Percentiles rank a stretch among this genome's conserved stretches.
These are phyloP conservation scores for Cyanoramphus novaezelandiae DNA, from an alignment of 2,113 vertebrate species.

Conservation along the genomic window DNA sequence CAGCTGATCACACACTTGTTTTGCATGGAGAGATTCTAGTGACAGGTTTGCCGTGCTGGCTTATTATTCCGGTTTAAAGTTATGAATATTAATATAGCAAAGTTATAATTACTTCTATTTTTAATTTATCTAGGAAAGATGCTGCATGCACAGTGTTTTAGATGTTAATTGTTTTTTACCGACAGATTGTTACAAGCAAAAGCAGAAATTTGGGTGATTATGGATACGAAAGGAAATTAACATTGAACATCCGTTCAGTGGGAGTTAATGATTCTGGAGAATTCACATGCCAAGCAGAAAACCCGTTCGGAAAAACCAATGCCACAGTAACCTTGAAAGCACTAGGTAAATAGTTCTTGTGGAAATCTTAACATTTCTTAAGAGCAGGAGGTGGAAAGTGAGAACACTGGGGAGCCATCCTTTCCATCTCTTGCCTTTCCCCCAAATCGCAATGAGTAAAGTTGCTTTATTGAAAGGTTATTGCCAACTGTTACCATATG, in stretches of 20 bases:
- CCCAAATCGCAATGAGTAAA: background rate
- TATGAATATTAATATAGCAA: conserved; percentile 80
- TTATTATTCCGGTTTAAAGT: conserved; percentile 77
- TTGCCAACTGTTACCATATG: background rate
- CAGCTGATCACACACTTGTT: conserved; percentile 50
- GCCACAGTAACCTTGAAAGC: conserved; percentile 88
- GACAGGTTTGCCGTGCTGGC: conserved; percentile 67
- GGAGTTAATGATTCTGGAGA: conserved; percentile 82
- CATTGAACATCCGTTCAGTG: conserved; percentile 79
- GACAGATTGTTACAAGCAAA: conserved; percentile 57
- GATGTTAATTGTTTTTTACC: conserved; percentile 78
- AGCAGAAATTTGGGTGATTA: conserved; percentile 75
- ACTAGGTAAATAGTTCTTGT: conserved; percentile 81
- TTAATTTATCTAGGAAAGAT: conserved; percentile 80
- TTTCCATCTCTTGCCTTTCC: background rate
- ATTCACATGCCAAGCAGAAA: conserved; percentile 89
- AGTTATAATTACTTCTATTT: conserved; percentile 83
- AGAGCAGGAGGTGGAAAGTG: background rate
- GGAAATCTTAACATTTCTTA: conserved; percentile 42
- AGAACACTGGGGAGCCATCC: background rate
- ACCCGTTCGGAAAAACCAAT: conserved; percentile 81
- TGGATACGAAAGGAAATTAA: conserved; percentile 78
- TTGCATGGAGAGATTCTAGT: conserved; percentile 62
- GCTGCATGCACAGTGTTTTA: conserved; percentile 76
- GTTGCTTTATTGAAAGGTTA: conserved; percentile 38